Percentiles rank a stretch among this genome's conserved stretches.
These are phyloP conservation scores for Trachelipus rathkii DNA, from an alignment of 1,140 invertebrate species.

Conservation along the genomic window DNA sequence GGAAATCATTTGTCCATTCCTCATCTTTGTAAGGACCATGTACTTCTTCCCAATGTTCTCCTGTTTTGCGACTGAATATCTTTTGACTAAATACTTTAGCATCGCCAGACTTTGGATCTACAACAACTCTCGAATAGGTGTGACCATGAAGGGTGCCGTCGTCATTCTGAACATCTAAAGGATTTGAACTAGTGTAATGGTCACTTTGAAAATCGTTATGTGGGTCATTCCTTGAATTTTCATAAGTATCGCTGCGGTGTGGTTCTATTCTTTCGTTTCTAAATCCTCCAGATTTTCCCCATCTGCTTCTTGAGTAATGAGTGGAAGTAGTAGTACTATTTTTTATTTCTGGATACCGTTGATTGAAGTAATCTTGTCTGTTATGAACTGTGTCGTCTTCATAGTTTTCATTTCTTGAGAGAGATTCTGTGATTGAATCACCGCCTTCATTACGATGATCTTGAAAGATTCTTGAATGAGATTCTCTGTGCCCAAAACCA, in stretches of 20 bases:
- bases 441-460: no score
- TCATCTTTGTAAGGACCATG: background rate
- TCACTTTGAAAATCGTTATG: no score
- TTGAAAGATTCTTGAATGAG: no score
- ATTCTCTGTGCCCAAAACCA: no score
- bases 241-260: no score
- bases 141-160: background rate
- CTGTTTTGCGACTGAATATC: background rate
- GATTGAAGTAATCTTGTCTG: no score
- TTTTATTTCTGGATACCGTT: no score
- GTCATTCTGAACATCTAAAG: background rate
- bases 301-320: background rate
- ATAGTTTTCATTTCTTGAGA: no score
- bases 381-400: no score
- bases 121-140: slow-evolving; percentile 17
- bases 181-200: no score
- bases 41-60: background rate
- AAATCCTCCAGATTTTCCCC: background rate
- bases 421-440: no score
- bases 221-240: no score
- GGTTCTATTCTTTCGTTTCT: background rate
- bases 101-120: slow-evolving; percentile 31
- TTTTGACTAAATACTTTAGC: slow-evolving; percentile 16
- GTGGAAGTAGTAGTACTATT: background rate
- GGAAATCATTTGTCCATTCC: background rate